Percentiles rank a stretch among this genome's conserved stretches.
Evolutionary conservation across 2,113 vertebrate genomes (phyloP).

Genomic region (Ictidomys tridecemlineatus): DNA sequence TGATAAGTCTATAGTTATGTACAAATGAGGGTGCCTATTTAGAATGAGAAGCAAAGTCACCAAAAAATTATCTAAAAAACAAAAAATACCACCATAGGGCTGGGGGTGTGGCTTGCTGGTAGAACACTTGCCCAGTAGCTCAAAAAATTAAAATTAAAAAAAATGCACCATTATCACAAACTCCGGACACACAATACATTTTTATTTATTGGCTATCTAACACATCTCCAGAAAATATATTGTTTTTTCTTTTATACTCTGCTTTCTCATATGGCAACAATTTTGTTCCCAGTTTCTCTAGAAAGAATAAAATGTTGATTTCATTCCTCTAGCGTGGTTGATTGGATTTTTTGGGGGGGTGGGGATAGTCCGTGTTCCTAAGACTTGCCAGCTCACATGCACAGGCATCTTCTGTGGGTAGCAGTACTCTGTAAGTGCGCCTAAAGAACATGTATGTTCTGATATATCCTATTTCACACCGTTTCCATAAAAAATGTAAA

Average conservation of each 20-base stretch:
- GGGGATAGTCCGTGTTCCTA: background rate
- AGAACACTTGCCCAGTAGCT: no score
- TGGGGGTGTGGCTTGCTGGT: no score
- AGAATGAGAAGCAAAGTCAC: background rate
- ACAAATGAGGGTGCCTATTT: background rate
- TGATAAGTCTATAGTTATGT: background rate
- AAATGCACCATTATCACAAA: background rate
- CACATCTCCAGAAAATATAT: slow-evolving; percentile 12
- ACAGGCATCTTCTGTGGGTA: background rate
- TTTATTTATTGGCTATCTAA: background rate
- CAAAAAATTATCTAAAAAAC: background rate
- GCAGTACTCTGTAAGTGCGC: background rate
- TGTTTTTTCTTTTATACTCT: background rate
- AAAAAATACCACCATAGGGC: background rate
- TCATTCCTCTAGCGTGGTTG: background rate
- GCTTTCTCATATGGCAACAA: background rate
- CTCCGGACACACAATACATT: background rate
- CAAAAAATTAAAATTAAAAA: background rate
- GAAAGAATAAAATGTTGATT: background rate
- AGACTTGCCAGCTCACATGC: background rate
- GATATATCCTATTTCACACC: background rate
- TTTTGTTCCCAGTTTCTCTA: slow-evolving; percentile 3
- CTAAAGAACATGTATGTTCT: background rate
- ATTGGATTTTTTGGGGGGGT: background rate
- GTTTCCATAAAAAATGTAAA: slow-evolving; percentile 58